A percentile compares a stretch with the other conserved stretches of the same genome.
Evolutionary conservation across 2,888 invertebrate genomes (phyloP).

Genomic region (Sesia bembeciformis): DNA sequence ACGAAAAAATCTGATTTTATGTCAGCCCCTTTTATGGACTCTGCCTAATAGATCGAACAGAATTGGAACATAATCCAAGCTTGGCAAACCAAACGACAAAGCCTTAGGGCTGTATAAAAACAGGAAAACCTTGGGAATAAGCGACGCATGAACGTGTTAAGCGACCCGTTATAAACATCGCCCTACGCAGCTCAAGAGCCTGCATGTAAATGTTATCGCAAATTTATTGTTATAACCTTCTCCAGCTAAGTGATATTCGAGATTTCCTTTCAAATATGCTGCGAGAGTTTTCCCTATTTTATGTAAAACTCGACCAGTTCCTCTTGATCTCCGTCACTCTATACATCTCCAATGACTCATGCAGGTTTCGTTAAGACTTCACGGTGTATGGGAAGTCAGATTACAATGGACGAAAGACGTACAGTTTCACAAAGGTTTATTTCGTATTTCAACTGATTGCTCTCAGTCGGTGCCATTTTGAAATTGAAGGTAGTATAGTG

Average conservation of each 20-base stretch:
- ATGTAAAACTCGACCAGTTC: constrained; percentile 12
- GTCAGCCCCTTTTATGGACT: no score
- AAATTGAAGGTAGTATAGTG: constrained; percentile 34
- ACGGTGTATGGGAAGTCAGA: constrained; percentile 15
- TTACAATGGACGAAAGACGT: constrained; percentile 17
- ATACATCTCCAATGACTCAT: constrained; percentile 21
- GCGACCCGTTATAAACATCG: constrained; percentile 48
- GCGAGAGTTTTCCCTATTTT: constrained; percentile 39
- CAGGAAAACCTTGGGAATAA: constrained; percentile 28
- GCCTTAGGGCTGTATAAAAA: constrained; percentile 8
- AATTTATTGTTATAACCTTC: constrained; percentile 67
- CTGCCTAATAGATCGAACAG: no score
- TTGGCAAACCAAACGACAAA: background rate
- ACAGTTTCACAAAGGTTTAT: constrained; percentile 35
- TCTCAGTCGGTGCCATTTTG: constrained; percentile 29
- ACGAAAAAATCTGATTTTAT: no score
- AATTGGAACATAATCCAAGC: no score
- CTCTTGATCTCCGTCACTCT: background rate
- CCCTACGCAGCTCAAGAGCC: constrained; percentile 39
- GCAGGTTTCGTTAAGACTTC: constrained; percentile 5
- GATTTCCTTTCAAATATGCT: constrained; percentile 55
- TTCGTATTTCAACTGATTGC: constrained; percentile 42
- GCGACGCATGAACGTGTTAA: constrained; percentile 43
- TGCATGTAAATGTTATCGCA: constrained; percentile 61
- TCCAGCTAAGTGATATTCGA: constrained; percentile 65